These are phyloP conservation scores for Ceratina australensis DNA, from an alignment of 1,140 invertebrate genomes.

Conservation along the genomic window DNA sequence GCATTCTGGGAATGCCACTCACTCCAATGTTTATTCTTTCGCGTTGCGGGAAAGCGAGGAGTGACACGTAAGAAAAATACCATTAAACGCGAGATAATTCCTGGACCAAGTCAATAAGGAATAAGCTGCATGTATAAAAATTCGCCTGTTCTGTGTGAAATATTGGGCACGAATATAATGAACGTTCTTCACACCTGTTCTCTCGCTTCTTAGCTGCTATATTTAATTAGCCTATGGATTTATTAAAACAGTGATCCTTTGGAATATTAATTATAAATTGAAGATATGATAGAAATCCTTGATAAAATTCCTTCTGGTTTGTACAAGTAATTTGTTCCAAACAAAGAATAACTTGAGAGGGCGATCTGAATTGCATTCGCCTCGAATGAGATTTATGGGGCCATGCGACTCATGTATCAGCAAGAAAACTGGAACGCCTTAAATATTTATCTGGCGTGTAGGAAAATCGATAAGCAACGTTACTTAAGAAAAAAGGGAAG, in stretches of 20 bases:
- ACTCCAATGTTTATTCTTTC: slow-evolving; percentile 20
- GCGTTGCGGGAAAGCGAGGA: neutral
- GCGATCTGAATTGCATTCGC: no score
- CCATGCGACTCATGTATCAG: neutral
- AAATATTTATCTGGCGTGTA: slow-evolving; percentile 11
- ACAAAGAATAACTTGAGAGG: neutral
- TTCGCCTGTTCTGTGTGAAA: slow-evolving; percentile 27
- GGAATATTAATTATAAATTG: no score
- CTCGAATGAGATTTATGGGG: neutral
- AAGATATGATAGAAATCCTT: no score
- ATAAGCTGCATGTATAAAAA: slow-evolving; percentile 21
- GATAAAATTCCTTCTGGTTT: no score
- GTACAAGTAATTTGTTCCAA: neutral
- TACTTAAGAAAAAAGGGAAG: neutral
- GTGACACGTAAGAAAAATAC: slow-evolving; percentile 51
- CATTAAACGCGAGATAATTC: slow-evolving; percentile 56
- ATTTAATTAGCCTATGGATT: neutral
- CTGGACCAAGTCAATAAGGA: slow-evolving; percentile 37
- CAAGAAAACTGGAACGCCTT: neutral
- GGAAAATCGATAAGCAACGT: slow-evolving; percentile 3
- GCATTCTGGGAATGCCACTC: slow-evolving; percentile 14
- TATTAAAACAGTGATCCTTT: no score
- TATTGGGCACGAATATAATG: neutral
- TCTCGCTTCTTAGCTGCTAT: neutral
- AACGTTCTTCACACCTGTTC: neutral